Percentiles rank a stretch among this genome's conserved stretches.
Evolutionary conservation across 2,888 invertebrate genomes (phyloP).

Genomic region (Cheilosia vernalis): DNA sequence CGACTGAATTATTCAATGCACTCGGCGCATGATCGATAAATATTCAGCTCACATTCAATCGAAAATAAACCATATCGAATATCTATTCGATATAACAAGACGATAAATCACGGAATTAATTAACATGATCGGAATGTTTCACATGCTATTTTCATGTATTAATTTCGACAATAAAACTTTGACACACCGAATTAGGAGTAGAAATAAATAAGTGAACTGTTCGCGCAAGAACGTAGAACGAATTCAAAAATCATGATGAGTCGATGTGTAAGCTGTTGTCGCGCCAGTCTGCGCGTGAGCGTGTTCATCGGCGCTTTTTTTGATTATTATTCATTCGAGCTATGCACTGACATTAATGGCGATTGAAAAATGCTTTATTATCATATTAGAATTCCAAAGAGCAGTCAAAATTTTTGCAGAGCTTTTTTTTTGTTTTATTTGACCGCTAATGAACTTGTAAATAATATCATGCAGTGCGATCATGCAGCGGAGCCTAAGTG

Average conservation of each 20-base stretch:
- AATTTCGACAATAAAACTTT: conserved; percentile 58
- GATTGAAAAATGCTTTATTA: conserved; percentile 73
- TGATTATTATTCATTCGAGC: conserved; percentile 65
- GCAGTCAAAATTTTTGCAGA: conserved; percentile 19
- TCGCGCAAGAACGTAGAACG: conserved; percentile 31
- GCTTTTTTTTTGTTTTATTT: background rate
- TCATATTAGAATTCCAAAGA: conserved; percentile 64
- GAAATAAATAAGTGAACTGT: conserved; percentile 23
- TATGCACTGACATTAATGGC: conserved; percentile 74
- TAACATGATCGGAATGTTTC: conserved; percentile 75
- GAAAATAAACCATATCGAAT: conserved; percentile 57
- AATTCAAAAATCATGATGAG: conserved; percentile 65
- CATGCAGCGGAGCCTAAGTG: conserved; percentile 24
- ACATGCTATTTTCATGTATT: conserved; percentile 70
- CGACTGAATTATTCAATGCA: conserved; percentile 35
- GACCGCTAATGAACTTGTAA: conserved; percentile 18
- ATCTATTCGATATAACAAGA: conserved; percentile 49
- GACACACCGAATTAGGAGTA: conserved; percentile 52
- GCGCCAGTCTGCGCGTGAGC: conserved; percentile 62
- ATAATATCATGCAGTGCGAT: conserved; percentile 41
- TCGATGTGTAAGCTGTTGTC: conserved; percentile 36
- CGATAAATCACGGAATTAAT: conserved; percentile 71
- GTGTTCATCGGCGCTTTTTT: conserved; percentile 33
- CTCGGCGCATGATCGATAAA: conserved; percentile 32
- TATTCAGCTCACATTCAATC: conserved; percentile 64